Evolutionary conservation across 2,888 invertebrate genomes (phyloP), one percentile per base, ranked within the genome.

Genomic region (Parapristionchus giblindavisi): DNA sequence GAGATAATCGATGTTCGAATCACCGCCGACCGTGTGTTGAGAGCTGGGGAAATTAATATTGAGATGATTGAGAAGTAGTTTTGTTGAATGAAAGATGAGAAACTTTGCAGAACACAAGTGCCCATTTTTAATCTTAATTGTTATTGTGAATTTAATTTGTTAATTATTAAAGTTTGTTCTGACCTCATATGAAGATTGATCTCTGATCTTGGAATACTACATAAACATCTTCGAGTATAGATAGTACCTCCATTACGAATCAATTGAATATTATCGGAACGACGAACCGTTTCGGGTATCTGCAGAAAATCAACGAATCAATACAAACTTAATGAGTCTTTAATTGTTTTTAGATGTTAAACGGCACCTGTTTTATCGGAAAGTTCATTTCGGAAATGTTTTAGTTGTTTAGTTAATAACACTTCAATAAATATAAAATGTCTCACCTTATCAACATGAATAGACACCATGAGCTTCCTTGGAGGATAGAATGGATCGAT

Each of bases 401-500:
- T 48, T 48, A 11, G 11, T 48, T 11, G 21, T 48, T 48, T 48
- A 48, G 48, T 21, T 11, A 48, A n/a, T n/a, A n/a, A n/a, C n/a
- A n/a, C n/a, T n/a, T n/a, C n/a, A n/a, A n/a, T n/a, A n/a, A n/a
- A n/a, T n/a, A n/a, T n/a, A n/a, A n/a, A n/a, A n/a, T n/a, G n/a
- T 43, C 43, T 43, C 11, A 63, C 63, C 27, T 63, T 63, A 3
- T 63, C 63, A 24, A 63, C 40, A 17, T 63, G 63, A 24, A 63
- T 24, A 14, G 63, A 40, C 17, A 66, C 66, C 29, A 66, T 11
- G 24, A 66, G 51, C 4, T 24, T 48, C 24, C 32, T 51, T 34
- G 48, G 34, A 0, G 48, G 21, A 34, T 51, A 66, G 66, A 66
- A 66, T 32, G 66, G 51, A 29, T 48, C 51, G 21, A 29, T 32